Conservation (phyloP, 2,797 vertebrate genomes). For the Gadopsis marmoratus region DNA sequence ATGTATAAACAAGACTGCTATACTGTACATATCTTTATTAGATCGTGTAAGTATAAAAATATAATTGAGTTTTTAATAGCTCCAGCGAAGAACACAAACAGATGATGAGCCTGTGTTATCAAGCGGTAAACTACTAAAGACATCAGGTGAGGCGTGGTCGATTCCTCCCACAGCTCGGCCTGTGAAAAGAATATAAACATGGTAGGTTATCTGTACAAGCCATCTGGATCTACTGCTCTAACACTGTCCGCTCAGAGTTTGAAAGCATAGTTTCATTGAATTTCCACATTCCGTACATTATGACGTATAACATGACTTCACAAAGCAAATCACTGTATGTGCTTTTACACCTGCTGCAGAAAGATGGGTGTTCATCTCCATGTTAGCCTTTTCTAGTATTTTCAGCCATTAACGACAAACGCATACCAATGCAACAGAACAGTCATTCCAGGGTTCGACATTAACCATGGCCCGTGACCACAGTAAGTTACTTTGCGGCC, state of each 20-base stretch:
- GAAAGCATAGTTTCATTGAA: background rate
- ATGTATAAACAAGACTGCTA: background rate
- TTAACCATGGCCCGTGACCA: too few relatives aligned
- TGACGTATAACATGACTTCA: background rate
- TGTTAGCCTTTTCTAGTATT: background rate
- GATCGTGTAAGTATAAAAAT: background rate
- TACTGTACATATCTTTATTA: background rate
- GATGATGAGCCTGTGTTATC: background rate
- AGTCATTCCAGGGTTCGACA: background rate
- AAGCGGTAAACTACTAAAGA: background rate
- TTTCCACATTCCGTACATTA: background rate
- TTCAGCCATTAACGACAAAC: background rate
- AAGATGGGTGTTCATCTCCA: background rate
- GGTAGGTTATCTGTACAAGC: background rate
- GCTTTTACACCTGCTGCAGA: background rate
- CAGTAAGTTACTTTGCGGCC: too few relatives aligned
- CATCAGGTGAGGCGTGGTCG: constrained; percentile 14
- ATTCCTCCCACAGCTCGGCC: constrained; percentile 2
- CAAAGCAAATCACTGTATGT: background rate
- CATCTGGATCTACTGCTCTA: background rate
- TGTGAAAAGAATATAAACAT: constrained; percentile 36
- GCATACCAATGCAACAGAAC: background rate
- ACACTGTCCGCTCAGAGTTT: background rate
- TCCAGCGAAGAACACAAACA: background rate
- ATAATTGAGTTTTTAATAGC: background rate